Evolutionary conservation across 2,113 vertebrate species (phyloP).

Genomic region (Galemys pyrenaicus): DNA sequence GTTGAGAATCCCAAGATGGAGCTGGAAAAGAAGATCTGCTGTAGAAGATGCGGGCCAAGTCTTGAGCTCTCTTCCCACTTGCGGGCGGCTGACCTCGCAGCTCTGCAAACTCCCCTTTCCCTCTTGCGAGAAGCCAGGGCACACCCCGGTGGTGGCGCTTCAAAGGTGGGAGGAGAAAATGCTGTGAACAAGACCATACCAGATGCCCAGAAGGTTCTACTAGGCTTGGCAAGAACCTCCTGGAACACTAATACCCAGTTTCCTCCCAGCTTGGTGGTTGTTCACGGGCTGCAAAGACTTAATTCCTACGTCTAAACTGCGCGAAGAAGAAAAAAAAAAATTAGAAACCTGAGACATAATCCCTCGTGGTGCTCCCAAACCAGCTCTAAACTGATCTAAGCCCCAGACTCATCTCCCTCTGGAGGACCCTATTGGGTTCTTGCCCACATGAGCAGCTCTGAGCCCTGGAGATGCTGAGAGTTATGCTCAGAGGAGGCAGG

Average conservation of each 20-base stretch:
- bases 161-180: neutral
- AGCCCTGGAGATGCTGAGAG: neutral
- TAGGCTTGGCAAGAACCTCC: neutral
- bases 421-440: constrained; percentile 15
- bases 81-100: neutral
- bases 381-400: neutral
- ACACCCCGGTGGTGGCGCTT: neutral
- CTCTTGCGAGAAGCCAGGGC: neutral
- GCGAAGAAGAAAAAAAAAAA: neutral
- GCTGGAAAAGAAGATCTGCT: neutral
- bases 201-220: constrained; percentile 1
- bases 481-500: neutral
- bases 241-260: neutral
- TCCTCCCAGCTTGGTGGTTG: neutral
- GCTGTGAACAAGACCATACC: neutral
- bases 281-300: neutral
- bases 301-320: neutral
- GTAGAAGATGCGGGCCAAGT: neutral
- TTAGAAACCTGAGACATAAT: neutral
- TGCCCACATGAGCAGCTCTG: neutral
- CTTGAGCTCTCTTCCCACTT: neutral
- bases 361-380: neutral
- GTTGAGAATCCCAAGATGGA: neutral
- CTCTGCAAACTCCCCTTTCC: neutral
- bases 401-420: neutral